Evolutionary conservation across 1,140 invertebrate species (phyloP).

Genomic region (Stenopsyche tienmushanensis): DNA sequence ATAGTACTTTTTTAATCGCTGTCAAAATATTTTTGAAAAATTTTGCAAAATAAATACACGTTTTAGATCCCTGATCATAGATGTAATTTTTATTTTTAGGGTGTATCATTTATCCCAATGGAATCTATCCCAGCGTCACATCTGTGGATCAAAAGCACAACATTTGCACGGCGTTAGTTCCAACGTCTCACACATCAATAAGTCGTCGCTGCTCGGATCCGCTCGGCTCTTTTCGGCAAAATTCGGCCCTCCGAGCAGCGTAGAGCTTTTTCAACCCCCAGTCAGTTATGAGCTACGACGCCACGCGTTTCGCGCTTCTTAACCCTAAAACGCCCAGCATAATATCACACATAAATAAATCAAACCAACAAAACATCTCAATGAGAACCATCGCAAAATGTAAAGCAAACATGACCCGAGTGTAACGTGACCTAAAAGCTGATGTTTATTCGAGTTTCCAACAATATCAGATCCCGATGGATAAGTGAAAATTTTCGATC

Average conservation of each 20-base stretch:
- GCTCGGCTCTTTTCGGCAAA: slow-evolving; percentile 16
- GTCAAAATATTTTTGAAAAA: too few species aligned
- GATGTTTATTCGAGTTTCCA: slow-evolving; percentile 1
- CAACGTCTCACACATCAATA: slow-evolving; percentile 35
- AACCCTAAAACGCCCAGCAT: neutral
- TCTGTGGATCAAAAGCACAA: slow-evolving; percentile 5
- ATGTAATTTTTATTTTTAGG: too few species aligned
- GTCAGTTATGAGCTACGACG: neutral
- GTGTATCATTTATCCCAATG: too few species aligned
- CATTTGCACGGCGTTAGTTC: neutral
- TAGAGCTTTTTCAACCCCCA: neutral
- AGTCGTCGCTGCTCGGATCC: slow-evolving; percentile 22
- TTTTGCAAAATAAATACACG: too few species aligned
- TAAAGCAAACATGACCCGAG: neutral
- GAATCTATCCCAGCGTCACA: neutral
- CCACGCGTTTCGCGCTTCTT: neutral
- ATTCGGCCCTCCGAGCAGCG: slow-evolving; percentile 13
- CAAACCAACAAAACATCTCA: neutral
- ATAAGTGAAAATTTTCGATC: neutral
- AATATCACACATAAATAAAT: neutral
- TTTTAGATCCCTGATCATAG: too few species aligned
- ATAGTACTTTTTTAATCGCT: too few species aligned
- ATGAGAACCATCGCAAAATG: neutral
- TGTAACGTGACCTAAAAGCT: too few species aligned
- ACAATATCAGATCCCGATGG: too few species aligned